Conservation (phyloP, 2,113 vertebrate species). For the Chamaetylas fuelleborni region DNA sequence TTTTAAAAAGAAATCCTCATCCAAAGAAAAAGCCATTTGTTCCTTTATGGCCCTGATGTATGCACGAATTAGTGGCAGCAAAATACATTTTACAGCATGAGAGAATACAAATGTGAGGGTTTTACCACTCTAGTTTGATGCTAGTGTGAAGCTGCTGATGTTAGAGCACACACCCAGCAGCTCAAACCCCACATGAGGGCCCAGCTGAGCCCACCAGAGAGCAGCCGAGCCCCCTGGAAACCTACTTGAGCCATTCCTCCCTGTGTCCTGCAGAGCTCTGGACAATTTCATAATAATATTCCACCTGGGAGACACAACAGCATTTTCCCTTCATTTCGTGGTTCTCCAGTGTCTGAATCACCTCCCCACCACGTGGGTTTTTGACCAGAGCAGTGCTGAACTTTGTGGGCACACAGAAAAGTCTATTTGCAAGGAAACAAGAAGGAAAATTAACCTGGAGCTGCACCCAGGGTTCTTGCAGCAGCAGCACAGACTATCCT, state of each 20-base stretch:
- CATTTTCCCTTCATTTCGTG: constrained; percentile 76
- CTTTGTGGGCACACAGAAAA: constrained; percentile 75
- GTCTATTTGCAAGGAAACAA: constrained; percentile 34
- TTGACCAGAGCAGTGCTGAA: constrained; percentile 74
- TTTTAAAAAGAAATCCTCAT: background rate
- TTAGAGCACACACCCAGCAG: background rate
- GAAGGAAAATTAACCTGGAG: background rate
- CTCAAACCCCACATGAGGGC: fast-evolving
- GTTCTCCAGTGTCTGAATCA: constrained; percentile 60
- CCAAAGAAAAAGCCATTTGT: background rate
- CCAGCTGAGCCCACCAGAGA: background rate
- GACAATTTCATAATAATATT: constrained; percentile 72
- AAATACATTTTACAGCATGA: background rate
- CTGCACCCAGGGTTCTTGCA: background rate
- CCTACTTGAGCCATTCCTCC: constrained; percentile 73
- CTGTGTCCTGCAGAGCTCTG: constrained; percentile 57
- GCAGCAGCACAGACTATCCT: background rate
- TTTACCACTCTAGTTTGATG: background rate
- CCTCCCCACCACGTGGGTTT: constrained; percentile 66
- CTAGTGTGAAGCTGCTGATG: background rate
- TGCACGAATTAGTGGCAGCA: background rate
- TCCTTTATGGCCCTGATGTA: background rate
- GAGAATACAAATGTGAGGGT: background rate
- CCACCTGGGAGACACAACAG: constrained; percentile 68
- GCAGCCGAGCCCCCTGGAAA: background rate